A percentile compares a stretch with the other conserved stretches of the same genome.
These are phyloP conservation scores for Bubo blakistoni DNA, from an alignment of 2,113 vertebrate genomes.

Conservation along the genomic window DNA sequence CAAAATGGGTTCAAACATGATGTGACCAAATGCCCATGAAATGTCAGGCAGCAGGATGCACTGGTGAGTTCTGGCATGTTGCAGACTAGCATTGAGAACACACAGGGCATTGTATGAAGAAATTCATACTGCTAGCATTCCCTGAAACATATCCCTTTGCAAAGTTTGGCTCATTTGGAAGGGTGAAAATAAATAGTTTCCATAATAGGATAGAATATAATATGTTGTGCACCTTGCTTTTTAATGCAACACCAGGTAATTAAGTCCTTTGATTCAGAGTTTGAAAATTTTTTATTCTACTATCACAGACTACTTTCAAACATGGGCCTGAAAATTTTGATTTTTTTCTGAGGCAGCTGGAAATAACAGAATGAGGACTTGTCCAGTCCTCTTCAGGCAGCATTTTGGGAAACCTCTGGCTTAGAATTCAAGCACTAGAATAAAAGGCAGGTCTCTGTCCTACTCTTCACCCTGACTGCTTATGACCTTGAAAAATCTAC, in stretches of 20 bases:
- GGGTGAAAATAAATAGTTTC: neutral
- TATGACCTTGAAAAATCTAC: neutral
- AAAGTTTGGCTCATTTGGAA: neutral
- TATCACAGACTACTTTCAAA: neutral
- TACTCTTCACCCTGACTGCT: neutral
- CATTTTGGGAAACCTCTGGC: neutral
- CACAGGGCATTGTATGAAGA: neutral
- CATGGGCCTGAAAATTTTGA: neutral
- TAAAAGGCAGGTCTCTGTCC: neutral
- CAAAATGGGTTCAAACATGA: neutral
- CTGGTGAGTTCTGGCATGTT: neutral
- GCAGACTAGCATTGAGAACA: neutral
- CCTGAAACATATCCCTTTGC: neutral
- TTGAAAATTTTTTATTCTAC: neutral
- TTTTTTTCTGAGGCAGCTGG: neutral
- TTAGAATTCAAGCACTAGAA: neutral
- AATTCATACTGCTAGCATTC: neutral
- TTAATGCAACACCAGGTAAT: neutral
- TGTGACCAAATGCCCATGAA: neutral
- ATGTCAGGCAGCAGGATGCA: neutral
- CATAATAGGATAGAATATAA: neutral
- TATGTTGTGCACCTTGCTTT: neutral
- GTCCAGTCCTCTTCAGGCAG: neutral
- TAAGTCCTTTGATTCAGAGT: neutral
- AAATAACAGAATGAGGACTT: neutral